Percentiles rank a stretch among this genome's conserved stretches.
Evolutionary conservation across 2,797 vertebrate genomes (phyloP).

Genomic region (Malacoctenus gilli): DNA sequence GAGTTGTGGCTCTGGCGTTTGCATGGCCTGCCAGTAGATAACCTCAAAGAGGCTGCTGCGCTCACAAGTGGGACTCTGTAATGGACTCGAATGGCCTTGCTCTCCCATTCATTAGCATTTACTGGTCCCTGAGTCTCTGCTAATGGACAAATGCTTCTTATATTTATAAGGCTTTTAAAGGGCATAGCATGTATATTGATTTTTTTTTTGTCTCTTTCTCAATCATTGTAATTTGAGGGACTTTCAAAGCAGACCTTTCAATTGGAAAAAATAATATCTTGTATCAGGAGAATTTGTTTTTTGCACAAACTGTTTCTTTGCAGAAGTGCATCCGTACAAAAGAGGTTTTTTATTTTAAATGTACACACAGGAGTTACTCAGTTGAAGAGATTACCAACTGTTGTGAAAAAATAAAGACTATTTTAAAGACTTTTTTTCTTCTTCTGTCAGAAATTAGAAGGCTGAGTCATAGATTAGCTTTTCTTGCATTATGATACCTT

Average conservation of each 20-base stretch:
- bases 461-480: slow-evolving; percentile 26
- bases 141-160: slow-evolving; percentile 85
- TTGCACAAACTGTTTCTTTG: slow-evolving; percentile 35
- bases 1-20: slow-evolving; percentile 77
- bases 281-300: slow-evolving; percentile 47
- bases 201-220: slow-evolving; percentile 66
- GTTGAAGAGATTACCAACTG: slow-evolving; percentile 19
- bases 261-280: slow-evolving; percentile 63
- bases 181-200: slow-evolving; percentile 84
- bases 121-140: slow-evolving; percentile 80
- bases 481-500: slow-evolving; percentile 38
- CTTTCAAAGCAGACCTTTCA: slow-evolving; percentile 67
- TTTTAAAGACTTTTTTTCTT: slow-evolving; percentile 38
- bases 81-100: slow-evolving; percentile 85
- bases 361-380: slow-evolving; percentile 28
- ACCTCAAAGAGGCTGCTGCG: slow-evolving; percentile 71
- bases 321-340: slow-evolving; percentile 13
- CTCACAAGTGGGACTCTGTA: slow-evolving; percentile 80
- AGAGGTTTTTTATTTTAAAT: slow-evolving; percentile 27
- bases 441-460: slow-evolving; percentile 39
- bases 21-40: slow-evolving; percentile 76
- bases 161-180: slow-evolving; percentile 88
- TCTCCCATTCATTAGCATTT: slow-evolving; percentile 84
- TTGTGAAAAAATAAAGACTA: slow-evolving; percentile 43
- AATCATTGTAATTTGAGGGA: slow-evolving; percentile 72